Evolutionary conservation across 2,888 invertebrate species (phyloP), one percentile per base, ranked within the genome.

Genomic region (Clepsis dumicolana): DNA sequence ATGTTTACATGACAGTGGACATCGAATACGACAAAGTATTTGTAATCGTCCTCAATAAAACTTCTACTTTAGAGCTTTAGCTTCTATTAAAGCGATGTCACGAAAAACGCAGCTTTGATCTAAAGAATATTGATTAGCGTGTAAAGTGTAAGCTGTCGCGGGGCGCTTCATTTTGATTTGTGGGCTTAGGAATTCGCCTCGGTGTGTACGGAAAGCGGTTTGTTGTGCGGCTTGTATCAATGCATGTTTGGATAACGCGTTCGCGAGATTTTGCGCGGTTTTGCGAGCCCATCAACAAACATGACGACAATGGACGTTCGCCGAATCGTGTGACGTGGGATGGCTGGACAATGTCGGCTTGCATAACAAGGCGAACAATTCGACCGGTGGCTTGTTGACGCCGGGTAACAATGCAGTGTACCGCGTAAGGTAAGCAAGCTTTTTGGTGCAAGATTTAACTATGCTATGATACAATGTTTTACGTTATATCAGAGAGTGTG

Each of bases 231-330:
- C 68, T 68, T 64, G 77, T 74, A 78, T 79, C 79, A 83, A 80
- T 81, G 82, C 81, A 77, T 91, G 90, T 92, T 92, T 88, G 88
- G 87, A 82, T 82, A 84, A 78, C 79, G 77, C 82, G 80, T 90
- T 90, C 82, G 85, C 88, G 85, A 90, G 90, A 91, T 91, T 89
- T 87, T 78, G 83, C 83, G 78, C 82, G 85, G 83, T 86, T 88
- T 85, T 84, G 85, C 80, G 77, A 77, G 81, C 80, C 75, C 80
- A 82, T 84, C 89, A 93, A 93, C 92, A 93, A 93, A 91, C 89
- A 90, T 68, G 71, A 82, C 87, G 84, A 93, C 93, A 93, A 93
- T 93, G 90, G 91, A 81, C 78, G 84, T 92, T 91, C 90, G 83
- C 73, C 82, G 93, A 91, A 92, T 77, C 82, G 83, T 76, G 82